phyloP scores from a whole-genome alignment of 2,888 invertebrate species.

The Therioaphis trifolii region DNA sequence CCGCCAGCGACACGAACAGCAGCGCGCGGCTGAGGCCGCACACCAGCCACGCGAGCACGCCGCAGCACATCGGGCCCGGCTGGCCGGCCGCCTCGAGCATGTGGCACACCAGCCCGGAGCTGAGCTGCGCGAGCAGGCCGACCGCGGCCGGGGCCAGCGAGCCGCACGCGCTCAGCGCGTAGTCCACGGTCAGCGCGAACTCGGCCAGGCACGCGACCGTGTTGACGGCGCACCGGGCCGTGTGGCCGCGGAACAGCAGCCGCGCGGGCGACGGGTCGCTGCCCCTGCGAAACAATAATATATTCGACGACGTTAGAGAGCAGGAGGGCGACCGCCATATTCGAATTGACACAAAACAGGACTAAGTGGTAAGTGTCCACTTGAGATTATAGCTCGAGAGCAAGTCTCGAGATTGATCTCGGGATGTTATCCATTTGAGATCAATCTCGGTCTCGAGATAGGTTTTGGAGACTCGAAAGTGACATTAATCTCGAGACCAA shows the following conservation, averaged over 20 bases:
- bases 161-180: slow-evolving; percentile 52
- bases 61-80: slow-evolving; percentile 67
- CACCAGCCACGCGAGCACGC: slow-evolving; percentile 67
- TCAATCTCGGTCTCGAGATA: no score
- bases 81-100: slow-evolving; percentile 64
- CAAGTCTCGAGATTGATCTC: no score
- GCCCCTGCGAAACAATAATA: no score
- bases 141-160: slow-evolving; percentile 38
- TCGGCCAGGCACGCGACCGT: slow-evolving; percentile 45
- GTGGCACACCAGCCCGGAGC: slow-evolving; percentile 38
- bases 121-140: slow-evolving; percentile 51
- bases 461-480: no score
- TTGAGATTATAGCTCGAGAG: no score
- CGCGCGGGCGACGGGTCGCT: slow-evolving; percentile 41
- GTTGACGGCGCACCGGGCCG: slow-evolving; percentile 44
- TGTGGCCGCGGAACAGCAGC: slow-evolving; percentile 35
- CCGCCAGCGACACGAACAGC: slow-evolving; percentile 65
- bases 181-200: slow-evolving; percentile 36
- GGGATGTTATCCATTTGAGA: no score
- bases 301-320: no score
- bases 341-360: no score
- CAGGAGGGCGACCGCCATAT: no score
- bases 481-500: no score
- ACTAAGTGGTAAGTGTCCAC: no score
- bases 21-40: slow-evolving; percentile 66